These are phyloP conservation scores for Augochlora pura DNA, from an alignment of 1,140 invertebrate species.

Conservation along the genomic window DNA sequence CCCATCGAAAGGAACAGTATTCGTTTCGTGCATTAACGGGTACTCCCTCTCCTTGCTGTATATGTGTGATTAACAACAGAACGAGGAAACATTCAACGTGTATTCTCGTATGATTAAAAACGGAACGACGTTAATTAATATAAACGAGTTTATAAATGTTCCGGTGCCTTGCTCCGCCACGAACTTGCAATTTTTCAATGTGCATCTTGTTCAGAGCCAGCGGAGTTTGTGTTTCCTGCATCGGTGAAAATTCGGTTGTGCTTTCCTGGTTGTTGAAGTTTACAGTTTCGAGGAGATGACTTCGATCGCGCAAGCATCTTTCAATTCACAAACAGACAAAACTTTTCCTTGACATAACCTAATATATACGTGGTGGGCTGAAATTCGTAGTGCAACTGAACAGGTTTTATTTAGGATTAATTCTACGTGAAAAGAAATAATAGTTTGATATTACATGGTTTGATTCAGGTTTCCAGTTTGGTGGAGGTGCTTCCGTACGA, in stretches of 20 bases:
- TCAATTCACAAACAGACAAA: too few species aligned
- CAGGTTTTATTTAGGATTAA: too few species aligned
- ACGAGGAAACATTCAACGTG: constrained; percentile 6
- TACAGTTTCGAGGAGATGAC: too few species aligned
- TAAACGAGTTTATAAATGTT: constrained; percentile 32
- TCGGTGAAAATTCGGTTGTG: not conserved
- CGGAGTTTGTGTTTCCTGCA: not conserved
- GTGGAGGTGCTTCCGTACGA: too few species aligned
- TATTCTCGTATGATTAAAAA: constrained; percentile 18
- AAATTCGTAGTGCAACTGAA: too few species aligned
- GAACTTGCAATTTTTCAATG: constrained; percentile 33
- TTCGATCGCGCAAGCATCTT: too few species aligned
- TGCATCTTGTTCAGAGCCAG: not conserved
- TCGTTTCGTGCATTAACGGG: not conserved
- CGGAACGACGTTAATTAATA: constrained; percentile 38
- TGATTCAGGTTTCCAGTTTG: too few species aligned
- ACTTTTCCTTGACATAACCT: too few species aligned
- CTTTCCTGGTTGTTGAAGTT: too few species aligned
- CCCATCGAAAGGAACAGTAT: constrained; percentile 10
- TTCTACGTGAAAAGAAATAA: too few species aligned
- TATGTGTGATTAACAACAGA: constrained; percentile 24
- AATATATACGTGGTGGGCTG: too few species aligned
- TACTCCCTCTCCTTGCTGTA: not conserved
- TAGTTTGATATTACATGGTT: too few species aligned
- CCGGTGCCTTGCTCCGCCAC: not conserved